Percentiles rank a stretch among this genome's conserved stretches.
Conservation (phyloP, 2,113 vertebrate species). For the Lepisosteus oculatus region DNA sequence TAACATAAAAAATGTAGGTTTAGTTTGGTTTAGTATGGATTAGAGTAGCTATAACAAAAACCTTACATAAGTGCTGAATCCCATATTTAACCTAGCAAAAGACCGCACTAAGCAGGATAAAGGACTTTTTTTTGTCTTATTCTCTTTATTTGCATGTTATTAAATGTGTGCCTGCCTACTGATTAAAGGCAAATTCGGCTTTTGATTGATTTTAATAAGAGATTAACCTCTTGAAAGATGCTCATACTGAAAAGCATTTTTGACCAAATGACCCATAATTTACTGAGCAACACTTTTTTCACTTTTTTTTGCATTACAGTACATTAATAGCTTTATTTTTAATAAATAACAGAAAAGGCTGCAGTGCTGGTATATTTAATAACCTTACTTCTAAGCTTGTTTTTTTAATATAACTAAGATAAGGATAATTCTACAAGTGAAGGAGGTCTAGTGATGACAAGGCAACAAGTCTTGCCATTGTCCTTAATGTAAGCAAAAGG, state of each 20-base stretch:
- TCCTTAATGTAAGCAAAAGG: too few species aligned
- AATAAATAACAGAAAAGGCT: too few species aligned
- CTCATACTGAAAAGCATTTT: constrained; percentile 21
- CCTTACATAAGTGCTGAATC: background rate
- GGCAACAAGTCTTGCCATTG: too few species aligned
- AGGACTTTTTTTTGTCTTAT: background rate
- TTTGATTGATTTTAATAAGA: constrained; percentile 13
- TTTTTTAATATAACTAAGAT: too few species aligned
- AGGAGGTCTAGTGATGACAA: too few species aligned
- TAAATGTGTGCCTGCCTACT: background rate
- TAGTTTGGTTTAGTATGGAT: background rate
- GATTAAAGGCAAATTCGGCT: background rate
- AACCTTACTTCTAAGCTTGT: too few species aligned
- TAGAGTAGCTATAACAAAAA: background rate
- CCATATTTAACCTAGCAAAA: background rate
- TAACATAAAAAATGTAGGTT: background rate
- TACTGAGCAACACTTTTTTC: too few species aligned
- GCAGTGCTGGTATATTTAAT: too few species aligned
- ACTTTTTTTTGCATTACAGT: too few species aligned
- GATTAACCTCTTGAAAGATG: constrained; percentile 21
- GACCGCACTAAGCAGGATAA: background rate
- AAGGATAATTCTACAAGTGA: too few species aligned
- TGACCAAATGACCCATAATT: constrained; percentile 11
- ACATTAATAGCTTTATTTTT: too few species aligned
- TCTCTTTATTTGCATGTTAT: constrained; percentile 3